These are phyloP conservation scores for Poecilia gillii DNA, from an alignment of 2,797 vertebrate species.

Conservation along the genomic window DNA sequence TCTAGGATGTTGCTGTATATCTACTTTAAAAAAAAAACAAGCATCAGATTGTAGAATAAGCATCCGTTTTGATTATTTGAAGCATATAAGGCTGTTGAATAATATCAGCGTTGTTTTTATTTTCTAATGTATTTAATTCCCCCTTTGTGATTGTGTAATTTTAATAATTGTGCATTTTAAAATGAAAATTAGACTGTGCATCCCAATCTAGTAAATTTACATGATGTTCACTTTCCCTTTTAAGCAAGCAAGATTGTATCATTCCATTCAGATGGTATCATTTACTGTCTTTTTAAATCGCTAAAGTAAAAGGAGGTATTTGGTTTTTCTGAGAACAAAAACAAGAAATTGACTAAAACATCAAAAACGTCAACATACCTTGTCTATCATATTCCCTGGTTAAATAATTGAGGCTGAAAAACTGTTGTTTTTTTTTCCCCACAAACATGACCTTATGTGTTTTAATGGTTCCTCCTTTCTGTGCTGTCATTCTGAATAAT, in stretches of 20 bases:
- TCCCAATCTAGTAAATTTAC: background rate
- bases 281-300: background rate
- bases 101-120: background rate
- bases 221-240: background rate
- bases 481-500: conserved; percentile 83
- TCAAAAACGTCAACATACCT: conserved; percentile 49
- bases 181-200: background rate
- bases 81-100: background rate
- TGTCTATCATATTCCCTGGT: conserved; percentile 25
- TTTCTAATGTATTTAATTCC: background rate
- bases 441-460: conserved; percentile 44
- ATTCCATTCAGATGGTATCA: background rate
- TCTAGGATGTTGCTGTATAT: background rate
- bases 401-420: conserved; percentile 51
- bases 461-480: conserved; percentile 63
- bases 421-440: conserved; percentile 45
- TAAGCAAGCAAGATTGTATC: background rate
- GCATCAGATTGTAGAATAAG: background rate
- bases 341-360: conserved; percentile 13
- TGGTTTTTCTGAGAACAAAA: conserved; percentile 26
- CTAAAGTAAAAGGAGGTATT: background rate
- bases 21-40: background rate
- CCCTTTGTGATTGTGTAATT: background rate
- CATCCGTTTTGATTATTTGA: background rate
- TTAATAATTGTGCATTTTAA: background rate